A percentile compares a stretch with the other conserved stretches of the same genome.
Evolutionary conservation across 2,113 vertebrate species (phyloP).

Genomic region (Ginglymostoma cirratum): DNA sequence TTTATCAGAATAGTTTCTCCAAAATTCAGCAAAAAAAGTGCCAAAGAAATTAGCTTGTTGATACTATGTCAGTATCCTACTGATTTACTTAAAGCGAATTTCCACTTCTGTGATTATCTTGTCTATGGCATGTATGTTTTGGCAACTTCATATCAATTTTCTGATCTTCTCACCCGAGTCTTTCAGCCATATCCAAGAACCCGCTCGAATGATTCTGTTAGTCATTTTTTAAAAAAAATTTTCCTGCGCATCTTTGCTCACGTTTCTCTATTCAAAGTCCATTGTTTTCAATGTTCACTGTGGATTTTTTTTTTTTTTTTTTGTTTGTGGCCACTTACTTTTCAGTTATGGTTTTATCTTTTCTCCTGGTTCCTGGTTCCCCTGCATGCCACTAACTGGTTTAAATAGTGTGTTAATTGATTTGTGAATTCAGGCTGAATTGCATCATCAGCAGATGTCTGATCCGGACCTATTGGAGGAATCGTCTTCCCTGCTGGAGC

Average conservation of each 20-base stretch:
- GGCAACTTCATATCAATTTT: not conserved
- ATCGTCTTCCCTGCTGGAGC: constrained; percentile 79
- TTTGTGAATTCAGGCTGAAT: constrained; percentile 82
- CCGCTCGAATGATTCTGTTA: not conserved
- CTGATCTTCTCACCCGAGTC: not conserved
- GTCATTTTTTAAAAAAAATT: not conserved
- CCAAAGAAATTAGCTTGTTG: not conserved
- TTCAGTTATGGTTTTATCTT: constrained; percentile 34
- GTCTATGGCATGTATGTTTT: not conserved
- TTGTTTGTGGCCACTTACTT: constrained; percentile 47
- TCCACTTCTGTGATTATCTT: constrained; percentile 15
- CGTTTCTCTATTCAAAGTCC: not conserved
- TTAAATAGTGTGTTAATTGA: constrained; percentile 78
- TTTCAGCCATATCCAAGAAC: not conserved
- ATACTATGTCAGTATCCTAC: constrained; percentile 12
- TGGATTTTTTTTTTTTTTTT: constrained; percentile 49
- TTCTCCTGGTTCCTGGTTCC: constrained; percentile 56
- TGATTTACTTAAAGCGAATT: constrained; percentile 6
- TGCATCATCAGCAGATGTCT: constrained; percentile 89
- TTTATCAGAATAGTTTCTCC: not conserved
- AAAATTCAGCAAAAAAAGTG: not conserved
- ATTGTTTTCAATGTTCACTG: not conserved
- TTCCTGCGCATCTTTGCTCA: not conserved
- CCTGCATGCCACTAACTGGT: constrained; percentile 75
- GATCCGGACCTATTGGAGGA: constrained; percentile 95